Base-by-base conservation (phyloP, 2,797 vertebrate species). In the Phataginus tricuspis region DNA sequence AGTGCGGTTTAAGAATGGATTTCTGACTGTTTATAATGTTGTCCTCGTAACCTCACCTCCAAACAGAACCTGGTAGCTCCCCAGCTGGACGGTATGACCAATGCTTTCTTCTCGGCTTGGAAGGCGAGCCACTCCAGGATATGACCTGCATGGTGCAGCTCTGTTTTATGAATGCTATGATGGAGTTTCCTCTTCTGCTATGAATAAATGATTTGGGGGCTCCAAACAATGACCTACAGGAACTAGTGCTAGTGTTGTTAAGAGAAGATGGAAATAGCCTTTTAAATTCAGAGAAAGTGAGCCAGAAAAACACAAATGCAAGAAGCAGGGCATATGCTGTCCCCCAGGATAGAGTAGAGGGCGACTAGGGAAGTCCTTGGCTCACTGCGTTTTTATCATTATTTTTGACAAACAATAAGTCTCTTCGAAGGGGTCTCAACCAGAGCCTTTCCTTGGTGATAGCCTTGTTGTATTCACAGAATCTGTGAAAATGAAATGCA, bases 61-160 rank as follows among this genome's bases (percentile, higher is more conserved):
- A 90, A 45, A 25, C 37, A 96, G 66, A 96, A 64, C 57, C 85
- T 86, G 86, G 96, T 95, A 63, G 66, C 82, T 96, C 88, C 94
- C 88, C 66, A 96, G 64, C 88, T 95, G 68, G 78, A 93, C 69
- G 86, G 64, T 94, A 37, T 95, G 87, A 95, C 86, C 88, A 86
- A 90, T 64, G 51, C 93, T 98, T 96, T 97, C 82, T 97, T 96
- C 79, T 97, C 89, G 80, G 94, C 97, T 95, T 96, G 88, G 97
- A 98, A 82, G 83, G 82, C 94, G 95, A 94, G 96, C 93, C 49
- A 85, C 83, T 95, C 87, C 42, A 83, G 82, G 84, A 96, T 0
- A 0, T 51, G 71, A 69, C 79, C 83, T 77, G 66, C 82, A 93
- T 1, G 25, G 34, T 90, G 97, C 97, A 92, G 57, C 89, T 97